Conservation (phyloP, 2,888 invertebrate genomes). For the Ecliptopera silaceata region DNA sequence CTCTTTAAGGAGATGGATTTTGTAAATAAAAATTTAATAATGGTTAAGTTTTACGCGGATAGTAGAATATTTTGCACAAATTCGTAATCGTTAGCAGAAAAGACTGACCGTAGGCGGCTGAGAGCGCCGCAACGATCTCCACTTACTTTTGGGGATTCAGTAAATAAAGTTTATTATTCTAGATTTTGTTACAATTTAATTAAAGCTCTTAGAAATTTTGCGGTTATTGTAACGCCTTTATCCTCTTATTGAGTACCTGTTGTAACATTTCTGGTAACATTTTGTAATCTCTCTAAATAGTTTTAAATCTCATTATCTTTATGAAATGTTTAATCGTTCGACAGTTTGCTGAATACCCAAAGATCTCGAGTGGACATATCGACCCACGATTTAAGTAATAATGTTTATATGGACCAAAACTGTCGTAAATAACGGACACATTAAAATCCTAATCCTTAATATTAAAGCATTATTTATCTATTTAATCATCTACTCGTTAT, state of each 20-base stretch:
- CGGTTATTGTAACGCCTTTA: conserved; percentile 25
- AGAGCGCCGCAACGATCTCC: conserved; percentile 66
- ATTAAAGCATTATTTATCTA: conserved; percentile 78
- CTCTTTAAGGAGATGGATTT: conserved; percentile 60
- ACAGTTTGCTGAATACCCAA: conserved; percentile 62
- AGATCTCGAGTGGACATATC: conserved; percentile 52
- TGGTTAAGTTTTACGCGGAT: conserved; percentile 75
- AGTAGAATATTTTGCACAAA: conserved; percentile 82
- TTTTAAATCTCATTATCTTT: conserved; percentile 6
- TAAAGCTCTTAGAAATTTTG: conserved; percentile 18
- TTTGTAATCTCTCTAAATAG: conserved; percentile 16
- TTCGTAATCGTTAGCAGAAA: conserved; percentile 78
- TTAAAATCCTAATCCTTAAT: conserved; percentile 77
- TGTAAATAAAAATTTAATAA: conserved; percentile 74
- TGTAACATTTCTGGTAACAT: conserved; percentile 11
- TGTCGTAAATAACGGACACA: conserved; percentile 79
- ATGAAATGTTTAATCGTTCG: conserved; percentile 19
- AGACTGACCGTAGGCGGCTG: conserved; percentile 81
- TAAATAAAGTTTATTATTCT: conserved; percentile 20
- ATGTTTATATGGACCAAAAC: conserved; percentile 82
- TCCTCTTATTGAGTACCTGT: conserved; percentile 22
- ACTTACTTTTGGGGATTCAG: conserved; percentile 66
- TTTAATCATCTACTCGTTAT: conserved; percentile 80
- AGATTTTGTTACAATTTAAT: conserved; percentile 13
- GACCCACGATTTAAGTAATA: conserved; percentile 73